These are phyloP conservation scores for Bilobella aurantiaca DNA, from an alignment of 1,140 invertebrate genomes.

Conservation along the genomic window DNA sequence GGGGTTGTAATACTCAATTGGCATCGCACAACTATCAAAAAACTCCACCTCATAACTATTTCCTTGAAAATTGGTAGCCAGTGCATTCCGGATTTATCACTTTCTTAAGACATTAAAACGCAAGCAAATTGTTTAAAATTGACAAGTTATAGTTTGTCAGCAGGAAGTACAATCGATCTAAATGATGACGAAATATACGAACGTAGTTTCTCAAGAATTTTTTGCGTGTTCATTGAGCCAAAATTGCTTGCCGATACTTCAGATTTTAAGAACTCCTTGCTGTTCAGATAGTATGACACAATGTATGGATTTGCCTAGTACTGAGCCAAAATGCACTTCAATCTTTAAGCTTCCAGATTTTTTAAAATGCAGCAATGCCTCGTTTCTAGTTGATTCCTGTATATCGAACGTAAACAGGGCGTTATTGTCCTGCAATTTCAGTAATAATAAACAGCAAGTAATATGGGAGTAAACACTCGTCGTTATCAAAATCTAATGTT, in stretches of 20 bases:
- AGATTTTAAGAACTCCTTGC: slow-evolving; percentile 14
- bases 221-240: slow-evolving; percentile 7
- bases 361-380: slow-evolving; percentile 9
- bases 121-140: not conserved
- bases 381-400: not conserved
- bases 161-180: slow-evolving; percentile 1
- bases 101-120: slow-evolving; percentile 10
- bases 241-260: slow-evolving; percentile 10
- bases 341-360: slow-evolving; percentile 19
- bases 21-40: slow-evolving; percentile 19
- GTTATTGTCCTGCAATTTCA: slow-evolving; percentile 17
- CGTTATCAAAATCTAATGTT: slow-evolving; percentile 13
- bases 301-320: slow-evolving; percentile 15
- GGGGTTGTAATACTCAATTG: not conserved
- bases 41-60: slow-evolving; percentile 7
- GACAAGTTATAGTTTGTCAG: not conserved
- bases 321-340: slow-evolving; percentile 15
- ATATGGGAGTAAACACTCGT: slow-evolving; percentile 17
- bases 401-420: slow-evolving; percentile 24
- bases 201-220: slow-evolving; percentile 3
- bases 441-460: slow-evolving; percentile 20
- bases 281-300: slow-evolving; percentile 20
- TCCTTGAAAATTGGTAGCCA: slow-evolving; percentile 17
- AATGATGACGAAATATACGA: not conserved
- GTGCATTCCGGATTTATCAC: slow-evolving; percentile 8